phyloP scores from a whole-genome alignment of 2,113 vertebrate genomes.

The Sinocyclocheilus rhinocerous region DNA sequence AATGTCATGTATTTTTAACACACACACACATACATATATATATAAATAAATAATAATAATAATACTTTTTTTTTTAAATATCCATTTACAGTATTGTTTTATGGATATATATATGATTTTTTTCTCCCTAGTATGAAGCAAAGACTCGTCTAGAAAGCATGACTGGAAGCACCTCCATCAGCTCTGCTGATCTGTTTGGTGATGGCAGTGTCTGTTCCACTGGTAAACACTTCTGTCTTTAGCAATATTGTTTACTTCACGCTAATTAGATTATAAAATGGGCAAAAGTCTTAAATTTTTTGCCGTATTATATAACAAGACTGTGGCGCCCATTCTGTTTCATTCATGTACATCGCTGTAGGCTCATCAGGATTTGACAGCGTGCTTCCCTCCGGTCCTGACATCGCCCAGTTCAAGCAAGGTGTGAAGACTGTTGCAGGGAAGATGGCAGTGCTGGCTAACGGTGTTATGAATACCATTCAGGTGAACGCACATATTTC shows the following conservation, averaged over 20 bases:
- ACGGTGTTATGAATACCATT: conserved; percentile 96
- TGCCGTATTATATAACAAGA: rapidly evolving
- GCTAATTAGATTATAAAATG: background rate
- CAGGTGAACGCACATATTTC: conserved; percentile 80
- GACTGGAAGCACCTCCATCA: conserved; percentile 89
- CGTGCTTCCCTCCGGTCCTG: conserved; percentile 88
- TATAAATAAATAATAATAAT: no score
- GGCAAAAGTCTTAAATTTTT: background rate
- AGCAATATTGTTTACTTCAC: background rate
- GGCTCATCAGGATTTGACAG: conserved; percentile 79
- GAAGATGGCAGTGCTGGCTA: conserved; percentile 97
- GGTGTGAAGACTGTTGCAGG: conserved; percentile 96
- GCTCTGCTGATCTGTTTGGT: conserved; percentile 95
- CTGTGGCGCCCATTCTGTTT: background rate
- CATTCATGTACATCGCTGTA: conserved; percentile 36
- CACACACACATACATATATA: no score
- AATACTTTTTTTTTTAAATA: no score
- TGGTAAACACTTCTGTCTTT: conserved; percentile 69
- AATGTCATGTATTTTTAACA: no score
- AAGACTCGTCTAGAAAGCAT: conserved; percentile 91
- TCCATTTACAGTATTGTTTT: no score
- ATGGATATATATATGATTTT: conserved; percentile 2
- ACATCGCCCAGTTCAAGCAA: conserved; percentile 97
- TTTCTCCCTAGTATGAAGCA: conserved; percentile 84
- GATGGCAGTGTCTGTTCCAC: conserved; percentile 77